Conservation (phyloP, 1,140 invertebrate genomes). For the Drosophila chauvacae region DNA sequence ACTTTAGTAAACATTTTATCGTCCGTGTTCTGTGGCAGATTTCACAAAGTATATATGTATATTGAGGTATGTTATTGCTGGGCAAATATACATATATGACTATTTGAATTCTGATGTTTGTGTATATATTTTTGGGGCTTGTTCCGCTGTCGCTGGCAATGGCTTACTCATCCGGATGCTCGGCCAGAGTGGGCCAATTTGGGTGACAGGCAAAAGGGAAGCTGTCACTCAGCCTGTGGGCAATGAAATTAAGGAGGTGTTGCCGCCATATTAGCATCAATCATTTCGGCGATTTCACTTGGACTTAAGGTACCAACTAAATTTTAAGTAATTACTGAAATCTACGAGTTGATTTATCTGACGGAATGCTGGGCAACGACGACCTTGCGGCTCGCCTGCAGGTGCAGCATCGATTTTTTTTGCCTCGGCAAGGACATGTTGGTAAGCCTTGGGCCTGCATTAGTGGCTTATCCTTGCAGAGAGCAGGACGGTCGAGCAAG, state of each 20-base stretch:
- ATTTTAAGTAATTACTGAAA: constrained; percentile 18
- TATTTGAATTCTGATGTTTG: constrained; percentile 33
- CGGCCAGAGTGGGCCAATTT: constrained; percentile 49
- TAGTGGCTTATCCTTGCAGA: constrained; percentile 16
- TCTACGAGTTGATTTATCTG: not conserved
- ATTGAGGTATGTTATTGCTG: constrained; percentile 8
- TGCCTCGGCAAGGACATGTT: constrained; percentile 24
- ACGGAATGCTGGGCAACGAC: not conserved
- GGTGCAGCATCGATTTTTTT: constrained; percentile 43
- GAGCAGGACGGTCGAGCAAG: not conserved
- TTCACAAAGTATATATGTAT: constrained; percentile 5
- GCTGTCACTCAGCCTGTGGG: constrained; percentile 48
- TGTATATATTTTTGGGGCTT: constrained; percentile 31
- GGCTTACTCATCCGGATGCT: constrained; percentile 43
- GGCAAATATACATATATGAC: constrained; percentile 36
- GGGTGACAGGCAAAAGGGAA: constrained; percentile 47
- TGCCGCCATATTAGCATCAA: constrained; percentile 35
- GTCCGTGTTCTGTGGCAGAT: constrained; percentile 6
- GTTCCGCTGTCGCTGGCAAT: constrained; percentile 28
- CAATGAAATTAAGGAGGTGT: constrained; percentile 17
- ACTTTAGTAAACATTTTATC: constrained; percentile 37
- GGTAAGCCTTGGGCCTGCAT: constrained; percentile 30
- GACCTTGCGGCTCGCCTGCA: constrained; percentile 22
- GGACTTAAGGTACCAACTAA: constrained; percentile 3
- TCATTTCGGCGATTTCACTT: constrained; percentile 9